A percentile compares a stretch with the other conserved stretches of the same genome.
phyloP scores from a whole-genome alignment of 2,797 vertebrate species.

The Basileuterus tristriatus region DNA sequence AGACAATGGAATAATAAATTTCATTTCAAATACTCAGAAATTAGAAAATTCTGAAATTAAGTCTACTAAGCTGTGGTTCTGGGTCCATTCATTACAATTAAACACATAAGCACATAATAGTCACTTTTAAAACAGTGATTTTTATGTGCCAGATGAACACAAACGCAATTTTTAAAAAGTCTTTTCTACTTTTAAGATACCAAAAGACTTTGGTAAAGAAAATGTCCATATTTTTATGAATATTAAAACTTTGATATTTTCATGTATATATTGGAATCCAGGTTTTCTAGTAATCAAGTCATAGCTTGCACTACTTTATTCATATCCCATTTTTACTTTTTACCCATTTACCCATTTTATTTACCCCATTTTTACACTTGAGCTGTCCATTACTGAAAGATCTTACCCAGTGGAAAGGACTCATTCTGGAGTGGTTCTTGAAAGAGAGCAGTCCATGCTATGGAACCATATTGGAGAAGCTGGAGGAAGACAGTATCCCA shows the following conservation, averaged over 20 bases:
- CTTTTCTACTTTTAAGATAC: not conserved
- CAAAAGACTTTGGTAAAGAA: fast-evolving
- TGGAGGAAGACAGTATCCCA: not conserved
- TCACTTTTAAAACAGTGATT: not conserved
- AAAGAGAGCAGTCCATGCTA: not conserved
- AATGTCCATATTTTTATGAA: not conserved
- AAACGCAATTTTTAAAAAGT: not conserved
- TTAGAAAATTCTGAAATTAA: not conserved
- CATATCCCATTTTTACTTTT: not conserved
- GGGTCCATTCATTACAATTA: not conserved
- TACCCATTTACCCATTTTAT: not conserved
- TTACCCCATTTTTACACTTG: not conserved
- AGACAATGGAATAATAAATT: not conserved
- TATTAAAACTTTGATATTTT: not conserved
- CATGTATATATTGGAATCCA: not conserved
- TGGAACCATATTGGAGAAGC: not conserved
- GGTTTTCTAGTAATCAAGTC: not conserved
- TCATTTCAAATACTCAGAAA: not conserved
- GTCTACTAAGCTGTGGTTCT: not conserved
- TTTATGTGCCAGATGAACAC: not conserved
- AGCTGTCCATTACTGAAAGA: not conserved
- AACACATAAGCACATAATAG: not conserved
- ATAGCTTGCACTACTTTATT: not conserved
- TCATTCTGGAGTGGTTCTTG: not conserved
- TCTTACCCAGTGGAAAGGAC: not conserved